Evolutionary conservation across 2,113 vertebrate species (phyloP).

Genomic region (Anhinga rufa): DNA sequence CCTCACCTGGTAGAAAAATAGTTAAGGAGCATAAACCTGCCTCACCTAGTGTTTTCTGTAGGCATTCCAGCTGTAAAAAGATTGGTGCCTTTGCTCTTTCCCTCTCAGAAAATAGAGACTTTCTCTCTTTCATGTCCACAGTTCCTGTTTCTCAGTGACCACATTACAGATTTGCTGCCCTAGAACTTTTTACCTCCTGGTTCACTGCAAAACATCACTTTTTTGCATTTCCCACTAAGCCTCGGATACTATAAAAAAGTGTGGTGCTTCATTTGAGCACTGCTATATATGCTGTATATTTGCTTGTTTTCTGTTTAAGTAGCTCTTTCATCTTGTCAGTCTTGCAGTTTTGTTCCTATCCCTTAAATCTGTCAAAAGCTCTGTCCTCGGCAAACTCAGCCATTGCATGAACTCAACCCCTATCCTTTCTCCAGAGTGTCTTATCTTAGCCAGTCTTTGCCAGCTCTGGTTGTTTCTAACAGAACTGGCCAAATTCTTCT

Average conservation of each 20-base stretch:
- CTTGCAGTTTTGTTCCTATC: not conserved
- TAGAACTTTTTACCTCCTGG: not conserved
- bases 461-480: not conserved
- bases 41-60: not conserved
- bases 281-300: not conserved
- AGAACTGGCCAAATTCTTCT: not conserved
- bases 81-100: not conserved
- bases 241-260: not conserved
- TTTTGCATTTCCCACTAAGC: not conserved
- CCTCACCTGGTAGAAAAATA: not conserved
- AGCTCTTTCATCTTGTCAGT: not conserved
- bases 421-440: not conserved
- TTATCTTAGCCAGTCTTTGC: not conserved
- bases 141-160: not conserved
- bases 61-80: not conserved
- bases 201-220: not conserved
- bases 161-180: not conserved
- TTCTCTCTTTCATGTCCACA: not conserved
- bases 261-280: accelerated
- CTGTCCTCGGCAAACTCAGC: not conserved
- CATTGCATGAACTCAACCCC: not conserved
- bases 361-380: not conserved
- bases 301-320: not conserved
- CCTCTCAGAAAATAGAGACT: not conserved
- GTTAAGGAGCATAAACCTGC: not conserved